These are phyloP conservation scores for Syngnathus rostellatus DNA, from an alignment of 2,797 vertebrate species.

Conservation along the genomic window DNA sequence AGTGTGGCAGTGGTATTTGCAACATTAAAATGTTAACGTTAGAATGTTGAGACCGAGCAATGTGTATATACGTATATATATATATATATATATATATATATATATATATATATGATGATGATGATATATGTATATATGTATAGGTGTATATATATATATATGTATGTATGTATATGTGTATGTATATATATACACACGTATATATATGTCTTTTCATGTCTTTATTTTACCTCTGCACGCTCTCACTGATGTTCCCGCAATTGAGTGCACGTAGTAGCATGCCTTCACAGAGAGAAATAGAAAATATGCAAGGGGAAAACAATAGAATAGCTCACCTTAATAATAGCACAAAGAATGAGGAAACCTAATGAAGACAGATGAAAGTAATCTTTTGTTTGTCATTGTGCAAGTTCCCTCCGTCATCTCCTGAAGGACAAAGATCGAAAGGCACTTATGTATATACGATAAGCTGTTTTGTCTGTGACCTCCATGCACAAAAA, in stretches of 20 bases:
- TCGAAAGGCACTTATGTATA: background rate
- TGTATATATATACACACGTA: too few relatives aligned
- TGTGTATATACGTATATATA: too few relatives aligned
- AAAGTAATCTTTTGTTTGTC: constrained; percentile 42
- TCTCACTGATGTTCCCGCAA: constrained; percentile 16
- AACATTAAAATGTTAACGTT: too few relatives aligned
- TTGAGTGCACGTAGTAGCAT: constrained; percentile 33
- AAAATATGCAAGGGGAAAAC: constrained; percentile 37
- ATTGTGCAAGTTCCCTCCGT: constrained; percentile 30
- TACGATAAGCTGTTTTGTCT: constrained; percentile 14
- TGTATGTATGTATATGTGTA: too few relatives aligned
- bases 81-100: too few relatives aligned
- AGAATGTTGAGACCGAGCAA: too few relatives aligned
- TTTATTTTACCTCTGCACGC: constrained; percentile 24
- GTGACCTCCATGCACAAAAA: constrained; percentile 21
- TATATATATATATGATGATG: too few relatives aligned
- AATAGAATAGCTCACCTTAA: constrained; percentile 20
- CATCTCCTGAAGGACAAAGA: constrained; percentile 33
- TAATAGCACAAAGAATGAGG: constrained; percentile 37
- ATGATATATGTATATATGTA: too few relatives aligned
- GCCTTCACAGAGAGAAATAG: constrained; percentile 16
- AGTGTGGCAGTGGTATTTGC: too few relatives aligned
- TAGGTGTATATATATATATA: too few relatives aligned
- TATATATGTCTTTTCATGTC: background rate
- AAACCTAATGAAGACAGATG: constrained; percentile 47